Base-by-base conservation (phyloP, 2,888 invertebrate genomes). In the Mesorhabditis spiculigera region DNA sequence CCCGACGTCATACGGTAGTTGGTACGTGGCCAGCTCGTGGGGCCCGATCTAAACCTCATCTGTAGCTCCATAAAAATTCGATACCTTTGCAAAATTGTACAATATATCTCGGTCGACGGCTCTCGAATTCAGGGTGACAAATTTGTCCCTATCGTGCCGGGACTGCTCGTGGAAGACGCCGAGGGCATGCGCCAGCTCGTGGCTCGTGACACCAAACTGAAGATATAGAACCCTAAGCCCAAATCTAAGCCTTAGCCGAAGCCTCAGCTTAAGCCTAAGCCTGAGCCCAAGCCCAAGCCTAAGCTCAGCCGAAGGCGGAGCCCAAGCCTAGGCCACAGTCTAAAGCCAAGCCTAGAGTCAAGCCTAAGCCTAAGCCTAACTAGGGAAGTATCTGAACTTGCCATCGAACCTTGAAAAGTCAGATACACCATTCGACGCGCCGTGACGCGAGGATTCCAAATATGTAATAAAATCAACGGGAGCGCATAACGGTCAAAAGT, bases 71-170 rank as follows among this genome's bases (percentile, higher is more conserved):
- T 43, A 67, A 8, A 67, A 8, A 58, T 13, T 5, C n/a, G 68
- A 68, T 50, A 78, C 78, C 74, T 78, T 79, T 10, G 79, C 79
- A 68, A 79, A 79, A 61, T 79, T 79, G 67, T 70, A 78, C 4
- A 79, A 70, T 13, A 79, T 65, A 13, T 70, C 61, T 28, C 67
- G 65, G 4, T 75, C 72, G 13, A 79, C 76, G 4, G 76, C 73
- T n/a, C 73, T 68, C 0, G 75, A 67, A 66, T 79, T 77, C 66
- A 79, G 75, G 5, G 67, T 68, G 6, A 79, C 76, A 43, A 68
- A 73, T 4, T 68, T 67, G 45, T 79, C 79, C 41, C 79, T 13
- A 66, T 77, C 77, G 50, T 74, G 75, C 69, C 77, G 63, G 0
- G 74, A 74, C 61, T 77, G 77, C 44, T 77, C 75, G 45, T 77